A percentile compares a stretch with the other conserved stretches of the same genome.
phyloP scores from a whole-genome alignment of 2,888 invertebrate genomes.

The Epinotia nisella region DNA sequence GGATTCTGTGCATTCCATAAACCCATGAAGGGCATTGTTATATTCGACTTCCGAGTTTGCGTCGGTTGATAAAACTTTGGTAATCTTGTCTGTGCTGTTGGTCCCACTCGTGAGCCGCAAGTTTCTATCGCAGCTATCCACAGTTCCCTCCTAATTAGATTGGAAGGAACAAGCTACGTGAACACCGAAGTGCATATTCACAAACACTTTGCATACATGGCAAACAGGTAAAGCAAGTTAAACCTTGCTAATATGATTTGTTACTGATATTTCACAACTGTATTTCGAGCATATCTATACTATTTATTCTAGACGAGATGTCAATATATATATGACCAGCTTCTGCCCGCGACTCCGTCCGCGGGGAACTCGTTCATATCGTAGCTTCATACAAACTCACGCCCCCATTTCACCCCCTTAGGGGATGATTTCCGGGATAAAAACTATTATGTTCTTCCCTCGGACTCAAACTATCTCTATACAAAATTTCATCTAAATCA shows the following conservation, averaged over 20 bases:
- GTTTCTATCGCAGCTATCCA: constrained; percentile 68
- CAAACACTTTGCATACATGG: constrained; percentile 43
- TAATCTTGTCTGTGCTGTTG: constrained; percentile 67
- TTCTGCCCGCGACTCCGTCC: too few relatives aligned
- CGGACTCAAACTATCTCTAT: too few relatives aligned
- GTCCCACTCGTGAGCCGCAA: constrained; percentile 64
- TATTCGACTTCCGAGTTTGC: constrained; percentile 44
- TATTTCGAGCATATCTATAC: background rate
- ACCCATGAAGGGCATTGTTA: constrained; percentile 19
- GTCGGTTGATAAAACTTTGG: constrained; percentile 62
- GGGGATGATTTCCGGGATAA: too few relatives aligned
- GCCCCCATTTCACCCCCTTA: too few relatives aligned
- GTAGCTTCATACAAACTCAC: too few relatives aligned
- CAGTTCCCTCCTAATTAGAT: constrained; percentile 73
- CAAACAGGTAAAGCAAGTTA: constrained; percentile 40
- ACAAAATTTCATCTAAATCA: too few relatives aligned
- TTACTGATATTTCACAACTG: background rate
- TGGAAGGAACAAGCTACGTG: constrained; percentile 59
- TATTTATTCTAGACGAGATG: background rate
- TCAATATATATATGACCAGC: background rate
- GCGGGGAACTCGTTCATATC: too few relatives aligned
- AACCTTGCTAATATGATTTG: constrained; percentile 19
- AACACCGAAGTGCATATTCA: constrained; percentile 53
- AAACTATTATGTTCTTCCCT: too few relatives aligned
- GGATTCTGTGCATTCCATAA: constrained; percentile 3